Conservation (phyloP, 2,797 vertebrate species). For the Eulemur mongoz region DNA sequence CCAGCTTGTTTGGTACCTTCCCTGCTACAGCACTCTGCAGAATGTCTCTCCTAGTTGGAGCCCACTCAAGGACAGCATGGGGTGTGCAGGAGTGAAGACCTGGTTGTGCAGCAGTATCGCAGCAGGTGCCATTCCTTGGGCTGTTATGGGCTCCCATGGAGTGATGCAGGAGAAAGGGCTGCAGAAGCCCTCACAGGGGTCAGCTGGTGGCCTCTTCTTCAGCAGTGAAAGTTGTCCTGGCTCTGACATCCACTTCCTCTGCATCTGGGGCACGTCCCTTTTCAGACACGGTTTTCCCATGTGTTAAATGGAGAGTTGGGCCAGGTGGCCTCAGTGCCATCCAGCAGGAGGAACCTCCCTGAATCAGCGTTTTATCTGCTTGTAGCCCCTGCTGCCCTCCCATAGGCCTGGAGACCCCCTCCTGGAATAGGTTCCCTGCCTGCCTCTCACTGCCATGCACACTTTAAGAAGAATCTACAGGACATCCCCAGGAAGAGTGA, state of each 20-base stretch:
- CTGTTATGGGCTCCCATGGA: not conserved
- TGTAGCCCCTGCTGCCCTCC: not conserved
- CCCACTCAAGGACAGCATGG: not conserved
- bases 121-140: not conserved
- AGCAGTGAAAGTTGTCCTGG: not conserved
- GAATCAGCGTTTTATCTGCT: not conserved
- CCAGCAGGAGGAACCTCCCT: not conserved
- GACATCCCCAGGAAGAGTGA: not conserved
- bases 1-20: not conserved
- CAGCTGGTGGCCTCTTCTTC: too few relatives aligned
- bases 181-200: not conserved
- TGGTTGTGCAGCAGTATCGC: not conserved
- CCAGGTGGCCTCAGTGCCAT: not conserved
- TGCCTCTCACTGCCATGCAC: not conserved
- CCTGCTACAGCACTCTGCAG: not conserved
- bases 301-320: not conserved
- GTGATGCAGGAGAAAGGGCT: not conserved
- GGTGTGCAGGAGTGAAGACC: not conserved
- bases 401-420: not conserved
- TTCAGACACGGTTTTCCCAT: not conserved
- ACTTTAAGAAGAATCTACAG: not conserved
- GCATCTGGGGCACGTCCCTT: not conserved
- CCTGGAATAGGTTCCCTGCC: not conserved
- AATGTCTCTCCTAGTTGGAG: not conserved
- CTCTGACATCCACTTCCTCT: not conserved